Base-by-base conservation (phyloP, 2,797 vertebrate species). In the Eidolon dupreanum region DNA sequence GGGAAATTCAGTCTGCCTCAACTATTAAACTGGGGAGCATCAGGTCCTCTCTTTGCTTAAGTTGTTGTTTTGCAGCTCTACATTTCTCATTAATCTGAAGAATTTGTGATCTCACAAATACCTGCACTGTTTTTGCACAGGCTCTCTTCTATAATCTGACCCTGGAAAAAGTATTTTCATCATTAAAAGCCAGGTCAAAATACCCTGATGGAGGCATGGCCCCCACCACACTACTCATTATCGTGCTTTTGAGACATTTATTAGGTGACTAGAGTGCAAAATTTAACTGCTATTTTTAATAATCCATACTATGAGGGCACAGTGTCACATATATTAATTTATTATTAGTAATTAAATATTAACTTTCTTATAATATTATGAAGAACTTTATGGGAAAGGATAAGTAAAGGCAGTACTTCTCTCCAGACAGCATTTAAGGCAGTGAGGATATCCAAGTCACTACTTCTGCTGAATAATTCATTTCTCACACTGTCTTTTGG, bases 401-500 rank as follows among this genome's bases (percentile, higher is more conserved):
- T 43, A 49, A n/a, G 2, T 61, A 85, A 83, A 13, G n/a, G 6
- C 19, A 55, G 2, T 61, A 43, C 79, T 86, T 93, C 51, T 85
- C 26, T 93, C 46, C 36, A 88, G 41, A 87, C 24, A 49, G 49
- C 49, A 41, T 43, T 83, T 20, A 65, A 78, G 17, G 11, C 24
- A 28, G 36, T 36, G 57, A 93, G 38, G 93, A 73, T 8, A 68
- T 46, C 65, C 71, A 93, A 84, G 41, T 90, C n/a, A 73, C 49
- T 78, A 61, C 77, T 73, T 26, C 28, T 84, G 41, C 59, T 85
- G 15, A 17, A 31, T 61, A 83, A 24, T 10, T 81, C 8, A 59
- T 66, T 94, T 78, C 43, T 88, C 26, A 68, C 65, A 28, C 77
- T 88, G 82, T 73, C 24, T 93, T 84, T 96, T 93, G 71, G 65